Base-by-base conservation (phyloP, 2,797 vertebrate species). In the Lacerta agilis region DNA sequence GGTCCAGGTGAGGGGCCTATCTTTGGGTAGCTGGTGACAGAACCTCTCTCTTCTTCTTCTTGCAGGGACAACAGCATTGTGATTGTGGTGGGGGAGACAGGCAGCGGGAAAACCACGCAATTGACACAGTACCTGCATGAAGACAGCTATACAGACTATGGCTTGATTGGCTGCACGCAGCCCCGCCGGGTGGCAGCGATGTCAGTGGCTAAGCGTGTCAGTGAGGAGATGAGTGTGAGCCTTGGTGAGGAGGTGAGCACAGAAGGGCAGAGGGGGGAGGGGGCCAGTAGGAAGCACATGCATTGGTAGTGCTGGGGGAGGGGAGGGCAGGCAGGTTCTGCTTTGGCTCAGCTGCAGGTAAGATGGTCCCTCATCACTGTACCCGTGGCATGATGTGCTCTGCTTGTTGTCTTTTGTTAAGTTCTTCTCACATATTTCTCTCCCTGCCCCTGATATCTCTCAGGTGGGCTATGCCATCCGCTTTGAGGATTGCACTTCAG, bases 121-220 rank as follows among this genome's bases (percentile, higher is more conserved):
- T 96, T 99, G 94, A 99, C 99, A 0, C 99, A 99, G 97, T 99
- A 99, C 94, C 97, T 99, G n/a, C 99, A 99, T 0, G 98, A 99
- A 94, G 99, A 99, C 0, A 98, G 99, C 17, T 99, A 99, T 96
- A 99, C 99, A 0, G 98, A 99, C 91, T 99, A 99, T 0, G 99
- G 99, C 90, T 98, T 99, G 98, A 99, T 99, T 1, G 99, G 99
- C 36, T 99, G 99, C 89, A 99, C 99, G 0, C 99, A 99, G 96
- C 99, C 99, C 1, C 97, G 99, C 87, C 97, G 99, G 82, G 99
- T 99, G 93, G 99, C 99, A 0, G 99, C 99, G 92, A 99, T 99
- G 99, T 99, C 98, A 0, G 99, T 99, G 82, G 99, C 99, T 91
- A 99, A 99, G 95, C 98, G 99, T 92, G 99, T 99, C 95, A 99